Evolutionary conservation across 2,797 vertebrate genomes (phyloP).

Genomic region (Chelonia mydas): DNA sequence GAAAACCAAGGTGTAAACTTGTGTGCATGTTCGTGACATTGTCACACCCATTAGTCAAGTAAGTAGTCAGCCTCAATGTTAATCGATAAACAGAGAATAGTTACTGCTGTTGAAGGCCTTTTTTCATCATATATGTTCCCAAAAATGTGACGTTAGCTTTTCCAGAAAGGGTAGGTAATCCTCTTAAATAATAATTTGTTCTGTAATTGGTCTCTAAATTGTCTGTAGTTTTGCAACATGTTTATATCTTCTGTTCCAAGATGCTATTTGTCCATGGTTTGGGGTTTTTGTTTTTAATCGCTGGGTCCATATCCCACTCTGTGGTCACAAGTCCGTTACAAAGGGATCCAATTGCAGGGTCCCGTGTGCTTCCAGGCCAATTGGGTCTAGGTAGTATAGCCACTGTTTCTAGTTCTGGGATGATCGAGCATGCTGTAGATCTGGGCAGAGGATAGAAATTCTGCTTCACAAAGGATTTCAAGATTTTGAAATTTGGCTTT

Average conservation of each 20-base stretch:
- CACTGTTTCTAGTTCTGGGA: background rate
- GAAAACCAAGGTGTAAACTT: slow-evolving; percentile 46
- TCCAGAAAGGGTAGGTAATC: too few relatives aligned
- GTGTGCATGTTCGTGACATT: slow-evolving; percentile 28
- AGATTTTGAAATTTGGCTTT: too few relatives aligned
- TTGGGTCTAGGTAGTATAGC: background rate
- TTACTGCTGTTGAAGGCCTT: background rate
- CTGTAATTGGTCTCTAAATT: too few relatives aligned
- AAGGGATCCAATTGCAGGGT: background rate
- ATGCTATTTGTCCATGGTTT: too few relatives aligned
- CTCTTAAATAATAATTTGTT: too few relatives aligned
- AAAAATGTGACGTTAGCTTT: too few relatives aligned
- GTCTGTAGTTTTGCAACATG: too few relatives aligned
- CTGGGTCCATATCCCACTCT: background rate
- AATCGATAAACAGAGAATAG: slow-evolving; percentile 18
- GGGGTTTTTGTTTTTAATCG: too few relatives aligned
- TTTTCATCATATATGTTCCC: background rate
- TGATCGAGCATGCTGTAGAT: background rate
- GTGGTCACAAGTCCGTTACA: background rate
- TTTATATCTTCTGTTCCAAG: too few relatives aligned
- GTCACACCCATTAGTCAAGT: background rate
- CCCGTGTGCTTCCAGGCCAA: background rate
- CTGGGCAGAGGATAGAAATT: background rate
- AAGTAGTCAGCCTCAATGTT: background rate
- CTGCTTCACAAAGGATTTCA: too few relatives aligned